Conservation (phyloP, 2,797 vertebrate genomes). For the Tragelaphus eurycerus region DNA sequence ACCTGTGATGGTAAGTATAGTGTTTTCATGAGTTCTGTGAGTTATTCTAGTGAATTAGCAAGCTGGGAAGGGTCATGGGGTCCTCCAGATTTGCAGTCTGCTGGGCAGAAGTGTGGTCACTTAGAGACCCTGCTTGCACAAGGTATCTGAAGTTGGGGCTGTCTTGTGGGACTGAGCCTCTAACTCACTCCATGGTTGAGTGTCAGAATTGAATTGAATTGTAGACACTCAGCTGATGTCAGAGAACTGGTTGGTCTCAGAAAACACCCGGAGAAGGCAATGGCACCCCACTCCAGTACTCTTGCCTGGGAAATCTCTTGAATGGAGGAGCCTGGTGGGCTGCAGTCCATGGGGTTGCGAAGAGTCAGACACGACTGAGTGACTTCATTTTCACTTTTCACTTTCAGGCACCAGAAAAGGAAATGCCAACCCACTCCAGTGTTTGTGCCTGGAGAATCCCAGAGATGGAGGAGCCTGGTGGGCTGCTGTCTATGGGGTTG, state of each 20-base stretch:
- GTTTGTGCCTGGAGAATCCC: background rate
- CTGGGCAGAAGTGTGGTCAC: background rate
- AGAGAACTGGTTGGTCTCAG: background rate
- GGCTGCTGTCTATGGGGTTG: accelerated
- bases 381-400: background rate
- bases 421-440: background rate
- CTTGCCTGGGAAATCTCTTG: background rate
- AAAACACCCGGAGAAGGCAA: background rate
- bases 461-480: background rate
- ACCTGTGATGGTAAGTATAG: background rate
- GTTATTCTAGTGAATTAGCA: background rate
- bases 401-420: background rate
- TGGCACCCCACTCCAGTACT: background rate
- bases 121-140: background rate
- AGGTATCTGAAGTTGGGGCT: background rate
- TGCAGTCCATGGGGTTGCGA: background rate
- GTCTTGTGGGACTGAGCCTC: background rate
- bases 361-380: background rate
- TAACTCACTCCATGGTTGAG: background rate
- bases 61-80: background rate
- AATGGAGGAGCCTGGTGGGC: background rate
- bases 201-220: background rate
- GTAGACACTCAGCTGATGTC: background rate
- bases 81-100: background rate
- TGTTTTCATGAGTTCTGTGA: background rate